Evolutionary conservation across 2,888 invertebrate genomes (phyloP).

Genomic region (Cheilosia grossa): DNA sequence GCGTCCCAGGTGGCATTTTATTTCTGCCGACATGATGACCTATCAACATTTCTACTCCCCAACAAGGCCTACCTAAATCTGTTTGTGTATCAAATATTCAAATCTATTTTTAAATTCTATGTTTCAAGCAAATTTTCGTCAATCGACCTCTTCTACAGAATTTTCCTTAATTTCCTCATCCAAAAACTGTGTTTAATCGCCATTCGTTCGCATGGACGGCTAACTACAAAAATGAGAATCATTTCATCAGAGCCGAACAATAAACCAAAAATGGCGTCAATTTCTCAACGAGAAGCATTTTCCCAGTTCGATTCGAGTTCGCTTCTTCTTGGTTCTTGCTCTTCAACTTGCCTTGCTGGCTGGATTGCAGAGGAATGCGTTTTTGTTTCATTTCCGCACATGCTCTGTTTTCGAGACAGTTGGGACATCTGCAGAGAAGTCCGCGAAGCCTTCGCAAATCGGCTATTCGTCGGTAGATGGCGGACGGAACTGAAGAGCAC

Average conservation of each 20-base stretch:
- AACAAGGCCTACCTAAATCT: no score
- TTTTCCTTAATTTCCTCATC: no score
- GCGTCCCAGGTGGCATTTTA: no score
- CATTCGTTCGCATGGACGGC: background rate
- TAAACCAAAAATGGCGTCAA: slow-evolving; percentile 33
- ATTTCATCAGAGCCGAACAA: background rate
- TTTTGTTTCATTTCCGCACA: slow-evolving; percentile 8
- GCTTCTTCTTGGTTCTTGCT: background rate
- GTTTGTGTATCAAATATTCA: no score
- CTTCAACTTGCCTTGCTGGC: background rate
- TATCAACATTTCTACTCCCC: no score
- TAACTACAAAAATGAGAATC: background rate
- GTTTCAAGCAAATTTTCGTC: no score
- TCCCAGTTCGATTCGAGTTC: background rate
- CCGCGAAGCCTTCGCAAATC: background rate
- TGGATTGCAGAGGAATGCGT: background rate
- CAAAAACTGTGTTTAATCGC: background rate
- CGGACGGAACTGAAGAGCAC: background rate
- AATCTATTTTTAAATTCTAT: no score
- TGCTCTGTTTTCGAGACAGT: background rate
- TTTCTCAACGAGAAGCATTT: slow-evolving; percentile 10
- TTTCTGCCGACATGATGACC: no score
- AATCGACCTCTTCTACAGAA: no score
- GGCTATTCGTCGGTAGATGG: background rate
- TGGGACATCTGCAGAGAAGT: background rate